Evolutionary conservation across 2,113 vertebrate genomes (phyloP), one percentile per base, ranked within the genome.

Genomic region (Odontophorus gujanensis): DNA sequence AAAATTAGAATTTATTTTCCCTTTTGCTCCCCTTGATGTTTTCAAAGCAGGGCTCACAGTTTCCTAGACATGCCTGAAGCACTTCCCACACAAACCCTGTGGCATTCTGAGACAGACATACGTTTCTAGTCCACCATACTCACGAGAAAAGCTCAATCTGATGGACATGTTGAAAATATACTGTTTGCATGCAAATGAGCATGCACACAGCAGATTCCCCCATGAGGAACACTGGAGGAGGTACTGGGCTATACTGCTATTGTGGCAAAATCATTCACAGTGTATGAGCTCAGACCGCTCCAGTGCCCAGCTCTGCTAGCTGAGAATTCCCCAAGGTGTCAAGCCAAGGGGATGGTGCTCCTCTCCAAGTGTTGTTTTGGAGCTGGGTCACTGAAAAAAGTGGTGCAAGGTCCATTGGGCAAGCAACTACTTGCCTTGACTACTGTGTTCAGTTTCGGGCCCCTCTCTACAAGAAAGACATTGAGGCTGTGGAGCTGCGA

Each of bases 71-170:
- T 67, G 85, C 40, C 32, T 34, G 16, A 95, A 53, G 42, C 68
- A 77, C 79, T 75, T 92, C 93, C 90, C 81, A 90, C 95, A 80
- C 87, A 80, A 91, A 87, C 87, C 92, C 92, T 92, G 4, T 55
- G 80, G 69, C n/a, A 26, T 58, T 67, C 38, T 58, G 20, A 94
- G 81, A 85, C 71, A 91, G 69, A 59, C 43, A 92, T 69, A 58
- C 71, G 55, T 63, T 92, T 87, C 68, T 45, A 82, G 30, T 65
- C 26, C 24, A 76, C 58, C 16, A 21, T 4, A 45, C 55, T 15
- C 1, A 0, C 89, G 55, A 91, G 93, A 95, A 96, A 87, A 92
- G 78, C 48, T 26, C 5, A 2, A 12, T 53, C 81, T 76, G 57
- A 69, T 30, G 89, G 66, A 68, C 0, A 4, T 13, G 17, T 71